A percentile compares a stretch with the other conserved stretches of the same genome.
Evolutionary conservation across 2,113 vertebrate species (phyloP).

Genomic region (Cyphomyrus plagiostoma): DNA sequence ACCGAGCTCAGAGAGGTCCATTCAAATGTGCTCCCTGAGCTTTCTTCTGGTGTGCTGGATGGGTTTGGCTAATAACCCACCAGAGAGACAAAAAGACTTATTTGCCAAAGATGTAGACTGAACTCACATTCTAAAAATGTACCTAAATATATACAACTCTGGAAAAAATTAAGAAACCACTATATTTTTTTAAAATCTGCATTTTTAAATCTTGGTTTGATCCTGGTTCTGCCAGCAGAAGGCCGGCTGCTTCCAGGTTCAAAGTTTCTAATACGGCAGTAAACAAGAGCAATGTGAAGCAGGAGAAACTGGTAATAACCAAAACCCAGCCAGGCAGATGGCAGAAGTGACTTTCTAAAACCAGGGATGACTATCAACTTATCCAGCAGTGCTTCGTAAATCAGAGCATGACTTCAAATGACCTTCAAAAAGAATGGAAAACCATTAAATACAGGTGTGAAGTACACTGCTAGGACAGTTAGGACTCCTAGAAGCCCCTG

Average conservation of each 20-base stretch:
- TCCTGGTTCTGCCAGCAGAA: neutral
- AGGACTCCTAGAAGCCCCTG: neutral
- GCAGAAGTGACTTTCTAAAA: neutral
- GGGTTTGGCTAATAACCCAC: slow-evolving; percentile 19
- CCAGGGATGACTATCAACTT: neutral
- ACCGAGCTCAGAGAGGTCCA: slow-evolving; percentile 43
- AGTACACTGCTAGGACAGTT: neutral
- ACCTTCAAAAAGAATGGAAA: neutral
- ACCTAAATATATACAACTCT: neutral
- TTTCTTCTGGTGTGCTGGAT: slow-evolving; percentile 21
- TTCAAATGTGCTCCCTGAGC: slow-evolving; percentile 20
- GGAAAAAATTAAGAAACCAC: neutral
- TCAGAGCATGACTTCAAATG: neutral
- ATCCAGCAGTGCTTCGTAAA: neutral
- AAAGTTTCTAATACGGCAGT: neutral
- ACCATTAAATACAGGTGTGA: neutral
- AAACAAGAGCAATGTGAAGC: neutral
- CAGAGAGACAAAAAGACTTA: slow-evolving; percentile 20
- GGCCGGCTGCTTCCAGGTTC: neutral
- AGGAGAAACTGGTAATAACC: neutral
- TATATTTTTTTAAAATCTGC: neutral
- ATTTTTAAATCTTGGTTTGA: neutral
- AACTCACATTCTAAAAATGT: neutral
- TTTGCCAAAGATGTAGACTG: neutral
- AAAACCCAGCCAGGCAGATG: neutral